These are phyloP conservation scores for Lochmaea crataegi DNA, from an alignment of 2,888 invertebrate genomes.

Conservation along the genomic window DNA sequence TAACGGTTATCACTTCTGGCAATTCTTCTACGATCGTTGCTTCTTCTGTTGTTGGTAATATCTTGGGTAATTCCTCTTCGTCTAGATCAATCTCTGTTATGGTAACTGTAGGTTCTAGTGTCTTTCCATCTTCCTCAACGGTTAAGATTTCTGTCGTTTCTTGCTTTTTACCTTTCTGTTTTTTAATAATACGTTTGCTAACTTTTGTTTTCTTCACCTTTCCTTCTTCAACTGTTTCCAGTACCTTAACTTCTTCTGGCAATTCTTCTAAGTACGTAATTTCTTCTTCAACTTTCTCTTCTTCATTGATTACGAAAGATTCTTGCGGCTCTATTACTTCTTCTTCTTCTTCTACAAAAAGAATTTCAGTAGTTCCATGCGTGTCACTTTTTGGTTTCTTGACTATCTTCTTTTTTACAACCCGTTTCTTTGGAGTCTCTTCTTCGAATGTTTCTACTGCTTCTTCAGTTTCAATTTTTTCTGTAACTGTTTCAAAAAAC, in stretches of 20 bases:
- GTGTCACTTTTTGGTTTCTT: constrained; percentile 56
- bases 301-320: constrained; percentile 50
- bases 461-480: constrained; percentile 47
- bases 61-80: constrained; percentile 50
- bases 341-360: constrained; percentile 55
- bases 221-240: constrained; percentile 41
- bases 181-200: constrained; percentile 60
- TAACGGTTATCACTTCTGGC: constrained; percentile 47
- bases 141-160: constrained; percentile 56
- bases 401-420: constrained; percentile 57
- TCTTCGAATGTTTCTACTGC: constrained; percentile 38
- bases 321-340: constrained; percentile 58
- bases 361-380: constrained; percentile 54
- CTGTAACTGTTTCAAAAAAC: constrained; percentile 10
- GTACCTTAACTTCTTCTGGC: constrained; percentile 49
- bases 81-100: constrained; percentile 52
- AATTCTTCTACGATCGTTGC: constrained; percentile 57
- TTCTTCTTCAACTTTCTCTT: constrained; percentile 38
- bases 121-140: constrained; percentile 56
- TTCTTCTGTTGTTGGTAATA: constrained; percentile 53
- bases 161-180: constrained; percentile 58
- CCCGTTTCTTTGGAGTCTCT: constrained; percentile 51
- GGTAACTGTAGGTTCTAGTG: constrained; percentile 51
- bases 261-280: constrained; percentile 46
- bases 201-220: constrained; percentile 49